Evolutionary conservation across 53 echinoderm and acorn worm genomes (phyloP), one percentile per base, ranked within the genome.

Genomic region (Pentamera pediparva): DNA sequence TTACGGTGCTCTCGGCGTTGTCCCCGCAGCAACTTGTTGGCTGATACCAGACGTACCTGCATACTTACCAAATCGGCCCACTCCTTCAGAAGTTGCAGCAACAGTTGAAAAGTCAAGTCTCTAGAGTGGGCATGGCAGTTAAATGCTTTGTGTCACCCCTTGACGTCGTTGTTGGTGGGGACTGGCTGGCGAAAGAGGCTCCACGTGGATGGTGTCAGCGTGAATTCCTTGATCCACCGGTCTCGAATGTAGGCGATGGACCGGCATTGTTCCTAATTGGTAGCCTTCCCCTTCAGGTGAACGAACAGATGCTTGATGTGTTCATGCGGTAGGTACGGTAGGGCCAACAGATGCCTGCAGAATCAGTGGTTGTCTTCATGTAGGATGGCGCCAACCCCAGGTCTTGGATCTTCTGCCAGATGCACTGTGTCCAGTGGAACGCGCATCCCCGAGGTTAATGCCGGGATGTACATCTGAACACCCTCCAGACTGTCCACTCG

Each of bases 401-500:
- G 31, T 73, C 62, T 33, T 73, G 74, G 1, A 51, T 51, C 50
- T 81, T 81, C 74, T 74, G 27, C 74, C 73, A 81, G 1, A 78
- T 19, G 35, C 51, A 65, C 53, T 78, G 78, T 5, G 35, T 31
- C 78, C 65, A 78, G 34, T 51, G 78, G 55, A 81, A 73, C 5
- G 61, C 30, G 32, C 74, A 81, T 4, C 81, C 81, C 17, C n/a
- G 56, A 11, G 74, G 18, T 18, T 69, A 69, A 8, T 58, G 25
- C 2, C 31, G 45, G 39, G 74, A 56, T 55, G 65, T 28, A 4
- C 3, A 17, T 4, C 29, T 59, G 4, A 86, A 61, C 5, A 71
- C 62, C 0, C 57, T 36, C 86, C 86, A 86, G 5, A 76, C 39
- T 13, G 81, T 70, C 2, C 32, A 9, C 36, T 85, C 75, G 29